Evolutionary conservation across 2,797 vertebrate species (phyloP), one percentile per base, ranked within the genome.

Genomic region (Spinus pinus): DNA sequence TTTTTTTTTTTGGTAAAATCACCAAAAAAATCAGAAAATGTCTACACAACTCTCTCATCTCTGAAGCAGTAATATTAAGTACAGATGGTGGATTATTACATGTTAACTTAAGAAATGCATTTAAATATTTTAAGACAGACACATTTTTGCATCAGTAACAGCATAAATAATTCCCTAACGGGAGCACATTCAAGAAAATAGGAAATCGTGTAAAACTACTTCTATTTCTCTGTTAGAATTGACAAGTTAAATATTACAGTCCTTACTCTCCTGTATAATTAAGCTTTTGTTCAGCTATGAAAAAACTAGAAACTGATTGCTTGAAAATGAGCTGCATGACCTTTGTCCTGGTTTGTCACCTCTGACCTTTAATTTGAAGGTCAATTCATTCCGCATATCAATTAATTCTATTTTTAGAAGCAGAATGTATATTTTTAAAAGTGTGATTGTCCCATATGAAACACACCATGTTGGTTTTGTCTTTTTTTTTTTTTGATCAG

Each of bases 351-450:
- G 93, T 97, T 96, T 97, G 92, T 97, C 97, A 98, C 98, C 98
- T 98, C 95, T 98, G 97, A 98, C 98, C 97, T 97, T 98, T 97
- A 97, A 98, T 98, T 97, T 97, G 96, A 98, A 97, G 96, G 97
- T 97, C 93, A 77, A 86, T 61, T 86, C 72, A 86, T 77, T 69
- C 90, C 96, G 94, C 88, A 94, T 97, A 98, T 98, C 95, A 97
- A 97, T 88, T 83, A 41, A 87, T 88, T 97, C 96, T 98, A 97
- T 97, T 98, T 98, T 98, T 98, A 97, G 97, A 94, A 96, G 87
- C 90, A 94, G 88, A 86, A 96, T 91, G 81, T 77, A 23, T 86
- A 91, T 97, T 95, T 97, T 65, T 14, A 3, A 92, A 95, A 92
- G 57, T 61, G 37, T 88, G 93, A 82, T 51, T 57, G 31, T 73